Percentiles rank a stretch among this genome's conserved stretches.
Evolutionary conservation across 2,888 invertebrate species (phyloP).

Genomic region (Melieria omissa): DNA sequence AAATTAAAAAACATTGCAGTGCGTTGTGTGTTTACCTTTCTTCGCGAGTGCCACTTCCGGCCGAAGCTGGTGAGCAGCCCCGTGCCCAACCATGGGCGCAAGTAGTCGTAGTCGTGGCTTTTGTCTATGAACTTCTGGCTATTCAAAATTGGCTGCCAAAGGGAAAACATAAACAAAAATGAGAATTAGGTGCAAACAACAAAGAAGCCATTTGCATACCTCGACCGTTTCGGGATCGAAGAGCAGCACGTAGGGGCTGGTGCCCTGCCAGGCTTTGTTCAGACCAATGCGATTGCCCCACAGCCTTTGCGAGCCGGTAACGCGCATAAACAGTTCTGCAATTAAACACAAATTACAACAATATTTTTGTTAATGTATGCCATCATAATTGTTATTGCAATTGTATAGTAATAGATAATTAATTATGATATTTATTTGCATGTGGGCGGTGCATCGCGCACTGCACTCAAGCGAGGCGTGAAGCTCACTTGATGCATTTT

Average conservation of each 20-base stretch:
- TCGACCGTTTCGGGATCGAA: conserved; percentile 69
- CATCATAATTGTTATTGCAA: background rate
- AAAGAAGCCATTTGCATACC: conserved; percentile 51
- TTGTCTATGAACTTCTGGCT: conserved; percentile 72
- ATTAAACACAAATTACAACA: conserved; percentile 19
- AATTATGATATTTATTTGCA: too few relatives aligned
- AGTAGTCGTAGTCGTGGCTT: conserved; percentile 70
- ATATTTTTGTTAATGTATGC: background rate
- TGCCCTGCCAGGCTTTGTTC: conserved; percentile 69
- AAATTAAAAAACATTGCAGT: conserved; percentile 3
- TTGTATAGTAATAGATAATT: background rate
- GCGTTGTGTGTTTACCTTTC: conserved; percentile 66
- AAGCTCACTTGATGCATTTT: too few relatives aligned
- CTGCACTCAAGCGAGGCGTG: too few relatives aligned
- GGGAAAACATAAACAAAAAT: conserved; percentile 4
- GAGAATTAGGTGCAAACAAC: background rate
- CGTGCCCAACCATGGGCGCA: conserved; percentile 72
- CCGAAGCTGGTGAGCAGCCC: conserved; percentile 71
- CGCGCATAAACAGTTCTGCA: conserved; percentile 68
- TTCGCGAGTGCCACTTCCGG: conserved; percentile 72
- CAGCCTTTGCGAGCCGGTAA: conserved; percentile 68
- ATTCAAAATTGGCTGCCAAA: conserved; percentile 69
- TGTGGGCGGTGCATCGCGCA: too few relatives aligned
- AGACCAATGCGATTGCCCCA: conserved; percentile 69
- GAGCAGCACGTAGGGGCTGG: conserved; percentile 68